Conservation (phyloP, 2,888 invertebrate species). For the Spialia ferax region DNA sequence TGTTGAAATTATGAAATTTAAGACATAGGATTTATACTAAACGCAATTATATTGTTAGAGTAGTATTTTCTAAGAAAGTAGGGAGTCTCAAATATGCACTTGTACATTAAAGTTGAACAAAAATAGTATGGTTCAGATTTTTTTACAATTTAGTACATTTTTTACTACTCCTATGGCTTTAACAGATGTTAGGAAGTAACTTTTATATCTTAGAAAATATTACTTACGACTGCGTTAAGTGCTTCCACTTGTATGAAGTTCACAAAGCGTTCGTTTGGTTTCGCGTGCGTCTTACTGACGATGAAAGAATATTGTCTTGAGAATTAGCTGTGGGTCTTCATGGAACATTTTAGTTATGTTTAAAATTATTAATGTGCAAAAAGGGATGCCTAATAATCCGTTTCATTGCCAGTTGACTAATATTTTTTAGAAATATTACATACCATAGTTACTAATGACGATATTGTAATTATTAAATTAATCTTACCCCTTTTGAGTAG, state of each 20-base stretch:
- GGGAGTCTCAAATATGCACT: neutral
- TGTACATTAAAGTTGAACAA: neutral
- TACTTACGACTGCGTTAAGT: slow-evolving; percentile 19
- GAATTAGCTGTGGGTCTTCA: slow-evolving; percentile 5
- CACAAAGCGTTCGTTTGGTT: slow-evolving; percentile 13
- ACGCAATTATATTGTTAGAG: slow-evolving; percentile 13
- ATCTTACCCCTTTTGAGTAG: no score
- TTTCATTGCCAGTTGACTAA: no score
- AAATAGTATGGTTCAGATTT: neutral
- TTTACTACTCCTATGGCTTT: neutral
- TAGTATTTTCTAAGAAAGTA: slow-evolving; percentile 18
- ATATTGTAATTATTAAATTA: no score
- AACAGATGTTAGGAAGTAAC: neutral
- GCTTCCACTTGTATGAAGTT: slow-evolving; percentile 34
- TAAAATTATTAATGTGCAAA: neutral
- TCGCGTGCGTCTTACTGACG: slow-evolving; percentile 13
- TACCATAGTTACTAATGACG: no score
- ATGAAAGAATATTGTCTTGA: neutral
- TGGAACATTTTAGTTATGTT: neutral
- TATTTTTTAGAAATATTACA: no score
- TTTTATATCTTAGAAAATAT: slow-evolving; percentile 22
- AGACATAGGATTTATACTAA: slow-evolving; percentile 27
- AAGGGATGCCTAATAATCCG: no score
- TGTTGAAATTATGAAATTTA: slow-evolving; percentile 13
- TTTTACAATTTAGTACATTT: neutral